Base-by-base conservation (phyloP, 2,113 vertebrate genomes). In the Lynx canadensis region DNA sequence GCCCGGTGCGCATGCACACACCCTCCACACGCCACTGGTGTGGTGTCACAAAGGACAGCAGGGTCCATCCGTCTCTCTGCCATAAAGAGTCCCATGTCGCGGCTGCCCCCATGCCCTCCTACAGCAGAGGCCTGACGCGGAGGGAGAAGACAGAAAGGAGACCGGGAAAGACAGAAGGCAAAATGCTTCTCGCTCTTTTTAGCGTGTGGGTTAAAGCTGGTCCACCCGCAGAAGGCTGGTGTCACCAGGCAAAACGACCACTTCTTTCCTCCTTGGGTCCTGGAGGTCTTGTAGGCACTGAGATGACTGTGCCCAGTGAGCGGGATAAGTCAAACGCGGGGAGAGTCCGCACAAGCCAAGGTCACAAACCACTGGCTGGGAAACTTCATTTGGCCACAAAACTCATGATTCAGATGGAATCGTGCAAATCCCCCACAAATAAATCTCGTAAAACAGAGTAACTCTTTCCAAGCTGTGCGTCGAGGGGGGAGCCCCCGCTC, bases 271-370 rank as follows among this genome's bases (percentile, higher is more conserved):
- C 73, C 5, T 25, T 14, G 23, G 48, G 13, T 25, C 92, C 41
- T 12, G 48, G 36, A 13, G 12, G 5, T 50, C 63, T 50, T 29
- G n/a, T 5, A 4, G 41, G 52, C 36, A 1, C 10, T 0, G 52
- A 38, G 13, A 3, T 16, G 33, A 55, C 33, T 31, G 1, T 16
- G 48, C 48, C 55, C 33, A 3, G 2, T 0, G 66, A 65, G 33
- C 52, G 7, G 50, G 21, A 27, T 0, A 4, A 8, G 18, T 57
- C 65, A 3, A 13, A 31, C 4, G 25, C 0, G 0, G 3, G 48
- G 16, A 45, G 9, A 5, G 79, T 41, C 1, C 1, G 74, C 31
- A 2, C 3, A 8, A 21, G 65, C 79, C 85, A n/a, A 21, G 7
- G 80, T 18, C 73, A 16, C 66, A 38, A 5, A 48, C 33, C 80